phyloP scores from a whole-genome alignment of 2,797 vertebrate species.

The Falco rusticolus region DNA sequence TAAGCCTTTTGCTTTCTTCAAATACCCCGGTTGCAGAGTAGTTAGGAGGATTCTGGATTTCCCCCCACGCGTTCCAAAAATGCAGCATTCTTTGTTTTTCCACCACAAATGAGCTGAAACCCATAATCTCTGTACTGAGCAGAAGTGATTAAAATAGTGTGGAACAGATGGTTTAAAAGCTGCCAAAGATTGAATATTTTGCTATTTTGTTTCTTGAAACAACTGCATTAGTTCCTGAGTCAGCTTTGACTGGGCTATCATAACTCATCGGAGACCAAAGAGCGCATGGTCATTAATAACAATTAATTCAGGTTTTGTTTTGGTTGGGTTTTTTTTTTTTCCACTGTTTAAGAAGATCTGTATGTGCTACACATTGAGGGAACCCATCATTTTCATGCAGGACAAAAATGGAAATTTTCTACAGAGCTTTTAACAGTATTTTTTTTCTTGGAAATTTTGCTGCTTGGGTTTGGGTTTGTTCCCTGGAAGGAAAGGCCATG shows the following conservation, averaged over 20 bases:
- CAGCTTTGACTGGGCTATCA: conserved; percentile 14
- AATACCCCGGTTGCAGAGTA: background rate
- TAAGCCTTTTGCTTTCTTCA: conserved; percentile 7
- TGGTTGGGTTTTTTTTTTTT: background rate
- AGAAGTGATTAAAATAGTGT: conserved; percentile 58
- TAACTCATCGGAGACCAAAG: background rate
- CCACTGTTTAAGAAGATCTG: background rate
- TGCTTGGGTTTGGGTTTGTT: background rate
- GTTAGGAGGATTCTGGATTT: conserved; percentile 32
- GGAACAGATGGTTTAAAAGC: conserved; percentile 63
- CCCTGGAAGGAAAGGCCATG: background rate
- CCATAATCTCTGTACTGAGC: conserved; percentile 20
- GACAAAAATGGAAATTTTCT: background rate
- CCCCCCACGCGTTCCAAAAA: background rate
- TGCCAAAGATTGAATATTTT: conserved; percentile 43
- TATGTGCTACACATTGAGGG: background rate
- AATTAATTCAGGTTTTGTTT: background rate
- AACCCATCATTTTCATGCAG: background rate
- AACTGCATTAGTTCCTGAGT: conserved; percentile 37
- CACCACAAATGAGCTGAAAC: conserved; percentile 49
- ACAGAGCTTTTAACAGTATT: background rate
- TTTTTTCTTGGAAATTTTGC: background rate
- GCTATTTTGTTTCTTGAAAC: conserved; percentile 52
- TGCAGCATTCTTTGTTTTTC: conserved; percentile 52
- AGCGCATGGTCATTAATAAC: background rate